phyloP scores from a whole-genome alignment of 2,888 invertebrate species.

The Temnothorax unifasciatus region DNA sequence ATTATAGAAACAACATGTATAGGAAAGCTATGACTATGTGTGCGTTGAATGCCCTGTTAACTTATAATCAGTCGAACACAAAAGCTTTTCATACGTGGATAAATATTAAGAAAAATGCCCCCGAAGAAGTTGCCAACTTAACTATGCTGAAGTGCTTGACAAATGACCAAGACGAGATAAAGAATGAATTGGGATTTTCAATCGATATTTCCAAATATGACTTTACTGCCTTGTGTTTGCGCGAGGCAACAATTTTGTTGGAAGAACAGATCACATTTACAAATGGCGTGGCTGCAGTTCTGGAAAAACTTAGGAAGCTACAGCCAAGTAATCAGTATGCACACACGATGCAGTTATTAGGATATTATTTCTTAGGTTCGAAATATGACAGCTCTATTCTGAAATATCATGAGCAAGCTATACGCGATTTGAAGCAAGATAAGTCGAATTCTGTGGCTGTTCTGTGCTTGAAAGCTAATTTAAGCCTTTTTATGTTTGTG shows the following conservation, averaged over 20 bases:
- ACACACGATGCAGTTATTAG: constrained; percentile 77
- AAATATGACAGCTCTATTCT: constrained; percentile 62
- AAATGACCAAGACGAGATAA: constrained; percentile 65
- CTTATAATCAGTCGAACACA: constrained; percentile 69
- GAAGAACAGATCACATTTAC: constrained; percentile 74
- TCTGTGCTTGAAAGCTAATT: constrained; percentile 75
- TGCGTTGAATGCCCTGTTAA: constrained; percentile 79
- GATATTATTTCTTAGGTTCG: constrained; percentile 76
- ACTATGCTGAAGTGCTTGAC: constrained; percentile 75
- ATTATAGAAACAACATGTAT: constrained; percentile 72
- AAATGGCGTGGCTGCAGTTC: constrained; percentile 71
- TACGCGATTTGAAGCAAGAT: constrained; percentile 64
- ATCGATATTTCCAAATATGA: constrained; percentile 76
- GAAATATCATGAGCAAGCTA: constrained; percentile 70
- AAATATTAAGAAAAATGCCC: constrained; percentile 76
- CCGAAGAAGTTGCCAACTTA: constrained; percentile 63
- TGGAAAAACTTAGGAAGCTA: constrained; percentile 75
- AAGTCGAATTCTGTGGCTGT: constrained; percentile 53
- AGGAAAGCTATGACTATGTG: constrained; percentile 78
- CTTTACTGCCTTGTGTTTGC: constrained; percentile 75
- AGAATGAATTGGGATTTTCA: constrained; percentile 74
- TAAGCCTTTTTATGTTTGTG: constrained; percentile 79
- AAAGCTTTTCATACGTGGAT: constrained; percentile 82
- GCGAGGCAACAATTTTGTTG: constrained; percentile 77
- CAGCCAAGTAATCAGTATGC: constrained; percentile 72